phyloP scores from a whole-genome alignment of 2,888 invertebrate species.

The Ornithoptera priamus region DNA sequence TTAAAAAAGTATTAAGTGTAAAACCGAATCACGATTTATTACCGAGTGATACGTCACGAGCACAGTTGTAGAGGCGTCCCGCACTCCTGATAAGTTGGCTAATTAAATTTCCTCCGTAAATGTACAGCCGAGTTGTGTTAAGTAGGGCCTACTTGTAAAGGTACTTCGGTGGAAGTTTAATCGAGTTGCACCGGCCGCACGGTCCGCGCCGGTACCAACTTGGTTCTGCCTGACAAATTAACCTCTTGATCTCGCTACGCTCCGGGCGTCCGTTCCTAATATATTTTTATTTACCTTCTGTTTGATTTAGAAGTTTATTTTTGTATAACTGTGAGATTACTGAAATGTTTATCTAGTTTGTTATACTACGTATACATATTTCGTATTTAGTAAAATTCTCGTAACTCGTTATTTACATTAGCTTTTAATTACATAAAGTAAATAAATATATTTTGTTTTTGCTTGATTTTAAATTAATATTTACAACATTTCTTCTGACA shows the following conservation, averaged over 20 bases:
- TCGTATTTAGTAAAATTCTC: neutral
- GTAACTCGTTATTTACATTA: neutral
- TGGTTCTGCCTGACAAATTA: constrained; percentile 73
- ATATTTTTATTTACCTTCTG: constrained; percentile 48
- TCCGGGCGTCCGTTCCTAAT: constrained; percentile 57
- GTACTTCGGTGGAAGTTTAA: constrained; percentile 72
- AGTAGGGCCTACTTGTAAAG: constrained; percentile 63
- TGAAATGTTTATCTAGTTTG: neutral
- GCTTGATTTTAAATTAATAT: neutral
- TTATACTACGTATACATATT: too few species aligned
- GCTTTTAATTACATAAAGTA: neutral
- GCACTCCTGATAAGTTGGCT: constrained; percentile 61
- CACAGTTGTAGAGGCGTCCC: constrained; percentile 33
- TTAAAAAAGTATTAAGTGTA: neutral
- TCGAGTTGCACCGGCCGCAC: constrained; percentile 72
- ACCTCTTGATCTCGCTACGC: constrained; percentile 65
- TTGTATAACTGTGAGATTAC: neutral
- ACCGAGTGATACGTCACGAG: constrained; percentile 36
- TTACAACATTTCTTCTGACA: neutral
- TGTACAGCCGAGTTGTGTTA: constrained; percentile 64
- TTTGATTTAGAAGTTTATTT: constrained; percentile 6
- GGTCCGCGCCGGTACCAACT: constrained; percentile 54
- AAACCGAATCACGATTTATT: neutral
- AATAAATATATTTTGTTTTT: neutral
- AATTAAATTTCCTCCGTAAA: constrained; percentile 71